phyloP scores from a whole-genome alignment of 2,888 invertebrate species.

The Adelphocoris suturalis region DNA sequence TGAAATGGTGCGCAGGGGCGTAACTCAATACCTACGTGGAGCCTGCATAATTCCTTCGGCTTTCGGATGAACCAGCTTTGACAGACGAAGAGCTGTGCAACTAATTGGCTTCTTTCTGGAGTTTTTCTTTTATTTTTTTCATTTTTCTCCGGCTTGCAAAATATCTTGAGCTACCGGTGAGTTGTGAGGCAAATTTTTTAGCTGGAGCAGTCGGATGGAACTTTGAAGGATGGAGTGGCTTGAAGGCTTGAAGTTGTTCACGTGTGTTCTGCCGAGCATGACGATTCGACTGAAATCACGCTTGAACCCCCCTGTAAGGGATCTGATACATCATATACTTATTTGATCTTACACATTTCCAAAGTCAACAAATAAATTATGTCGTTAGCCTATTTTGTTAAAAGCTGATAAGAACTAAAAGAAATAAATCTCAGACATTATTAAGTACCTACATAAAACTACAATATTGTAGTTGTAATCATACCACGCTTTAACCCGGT shows the following conservation, averaged over 20 bases:
- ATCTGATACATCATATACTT: no score
- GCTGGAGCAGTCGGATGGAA: neutral
- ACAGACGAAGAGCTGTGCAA: neutral
- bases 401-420: no score
- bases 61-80: constrained; percentile 24
- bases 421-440: no score
- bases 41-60: neutral
- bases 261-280: neutral
- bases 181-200: neutral
- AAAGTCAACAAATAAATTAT: no score
- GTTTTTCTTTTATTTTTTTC: neutral
- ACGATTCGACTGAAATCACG: no score
- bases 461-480: no score
- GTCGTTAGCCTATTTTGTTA: no score
- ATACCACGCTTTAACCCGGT: no score
- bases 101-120: neutral
- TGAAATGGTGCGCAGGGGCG: neutral
- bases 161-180: neutral
- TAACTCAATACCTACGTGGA: neutral
- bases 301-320: no score
- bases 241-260: neutral
- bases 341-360: no score
- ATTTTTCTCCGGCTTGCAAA: neutral
- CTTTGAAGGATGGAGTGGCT: neutral
- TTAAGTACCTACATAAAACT: no score